Base-by-base conservation (phyloP, 2,888 invertebrate species). In the Nemurella pictetii region DNA sequence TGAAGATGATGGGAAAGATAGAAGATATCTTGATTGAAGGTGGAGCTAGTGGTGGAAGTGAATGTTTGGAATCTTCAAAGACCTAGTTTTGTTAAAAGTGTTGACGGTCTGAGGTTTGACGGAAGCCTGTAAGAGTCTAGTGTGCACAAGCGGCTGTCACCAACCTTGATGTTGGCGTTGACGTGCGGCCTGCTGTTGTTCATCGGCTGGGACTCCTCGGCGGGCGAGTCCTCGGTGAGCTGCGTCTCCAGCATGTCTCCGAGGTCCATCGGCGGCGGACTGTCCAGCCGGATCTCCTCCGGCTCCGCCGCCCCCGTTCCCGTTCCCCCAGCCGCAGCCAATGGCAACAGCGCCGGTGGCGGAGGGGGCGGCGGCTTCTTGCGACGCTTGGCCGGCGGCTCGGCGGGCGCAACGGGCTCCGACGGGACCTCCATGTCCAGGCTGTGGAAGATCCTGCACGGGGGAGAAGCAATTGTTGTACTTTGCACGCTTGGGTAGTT, bases 371-470 rank as follows among this genome's bases (percentile, higher is more conserved):
- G 30, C 74, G 81, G 74, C 78, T 84, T 75, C 75, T 75, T 75
- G 27, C 78, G 78, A 0, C 30, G 28, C 78, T 78, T 78, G 78
- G 78, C 20, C 27, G 26, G 26, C 12, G 78, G 78, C 30, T 4
- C 29, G 9, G 28, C 30, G 0, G 28, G 28, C 0, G 28, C 12
- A 25, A 25, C 7, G 7, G 78, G 28, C 2, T 78, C 78, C 12
- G 92, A 92, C 0, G 92, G 91, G 12, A 93, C 91, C 88, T 94
- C 93, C 85, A 96, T 92, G 88, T 96, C 94, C 90, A 95, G 94
- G 88, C 94, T 94, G 90, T 94, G 94, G n/a, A 96, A 91, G 87
- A 96, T 92, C 89, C 96, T 96, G 90, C 0, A 90, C 89, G 15
- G 20, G 12, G 12, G 12, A 35, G 35, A 12, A 12, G 35, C 4